Base-by-base conservation (phyloP, 35 echinoderm and acorn worm species). In the Anneissia japonica region DNA sequence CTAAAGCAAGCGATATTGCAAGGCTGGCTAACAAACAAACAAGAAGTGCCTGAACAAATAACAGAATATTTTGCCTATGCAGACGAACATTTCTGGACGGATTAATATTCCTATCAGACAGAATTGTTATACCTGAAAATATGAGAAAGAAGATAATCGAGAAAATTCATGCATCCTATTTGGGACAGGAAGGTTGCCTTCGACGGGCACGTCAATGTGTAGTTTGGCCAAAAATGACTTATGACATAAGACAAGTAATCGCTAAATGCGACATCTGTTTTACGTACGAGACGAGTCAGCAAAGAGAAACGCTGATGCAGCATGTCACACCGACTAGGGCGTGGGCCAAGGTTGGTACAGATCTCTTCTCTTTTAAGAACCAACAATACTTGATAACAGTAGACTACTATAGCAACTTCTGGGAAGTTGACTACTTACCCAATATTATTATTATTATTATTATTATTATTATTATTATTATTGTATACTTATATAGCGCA, bases 41-140 rank as follows among this genome's bases (percentile, higher is more conserved):
- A 10, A 13, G 34, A 88, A 84, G 80, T 92, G 5, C 64, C 85
- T 30, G 26, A 75, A 29, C 56, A 46, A n/a, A 32, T 91, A 7
- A 38, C 73, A 74, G 35, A 46, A 34, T 92, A 92, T 74, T 89
- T 86, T 77, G 29, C 41, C 6, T 78, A 82, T 36, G 46, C 86
- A 75, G 90, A 92, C 77, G 85, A 92, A 89, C 75, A 89, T 19
- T 82, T 16, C 37, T 84, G 73, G 36, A 92, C 45, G 79, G 75
- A 23, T 51, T 91, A 17, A 80, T 91, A 13, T 77, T 88, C 33
- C 82, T 46, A 32, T 56, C 79, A 72, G 38, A 72, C 16, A 14
- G 90, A 75, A 74, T 88, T 17, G 33, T 92, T 31, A 89, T 92
- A 30, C 90, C 86, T 30, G 30, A 34, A 75, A 74, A 36, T n/a